Base-by-base conservation (phyloP, 2,888 invertebrate genomes). In the Hydropsyche betteni region DNA sequence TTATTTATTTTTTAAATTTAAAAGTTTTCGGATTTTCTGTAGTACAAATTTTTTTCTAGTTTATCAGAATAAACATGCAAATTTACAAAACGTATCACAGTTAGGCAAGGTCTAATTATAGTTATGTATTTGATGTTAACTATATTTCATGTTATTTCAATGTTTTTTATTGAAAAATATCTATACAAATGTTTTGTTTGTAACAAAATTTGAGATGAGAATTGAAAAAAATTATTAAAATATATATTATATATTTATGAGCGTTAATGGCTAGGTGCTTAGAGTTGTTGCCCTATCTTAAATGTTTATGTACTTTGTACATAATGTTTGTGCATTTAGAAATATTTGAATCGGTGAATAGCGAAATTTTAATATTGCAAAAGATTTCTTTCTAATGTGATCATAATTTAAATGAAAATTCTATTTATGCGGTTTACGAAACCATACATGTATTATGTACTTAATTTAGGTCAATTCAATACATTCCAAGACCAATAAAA, bases 401-500 rank as follows among this genome's bases (percentile, higher is more conserved):
- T 53, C 5, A 53, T 58, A 8, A 24, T 44, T 44, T 44, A 44
- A 44, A 44, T 44, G 10, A 8, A 44, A 10, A 44, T 6, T 44
- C 6, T 44, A 44, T 44, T 44, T 44, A 44, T 44, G 44, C 6
- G 44, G 44, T 44, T 44, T 44, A 8, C 44, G 44, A 44, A 44
- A 44, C 44, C 44, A 24, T 24, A 24, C 14, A 51, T 51, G 53
- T 58, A 58, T 8, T 58, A 16, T 58, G 16, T 53, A 53, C 16
- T 14, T 53, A 53, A 12, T 58, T 24, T 24, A 16, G 58, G 58
- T 58, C 58, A 58, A 58, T 58, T 58, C 53, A 58, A 58, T 16
- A 58, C 58, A 58, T 58, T 58, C 58, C 58, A 58, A 44, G 58
- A 58, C 58, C 58, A 58, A 58, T 58, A 58, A 58, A 8, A 58